These are phyloP conservation scores for Pyrrhia umbra DNA, from an alignment of 2,888 invertebrate species.

Conservation along the genomic window DNA sequence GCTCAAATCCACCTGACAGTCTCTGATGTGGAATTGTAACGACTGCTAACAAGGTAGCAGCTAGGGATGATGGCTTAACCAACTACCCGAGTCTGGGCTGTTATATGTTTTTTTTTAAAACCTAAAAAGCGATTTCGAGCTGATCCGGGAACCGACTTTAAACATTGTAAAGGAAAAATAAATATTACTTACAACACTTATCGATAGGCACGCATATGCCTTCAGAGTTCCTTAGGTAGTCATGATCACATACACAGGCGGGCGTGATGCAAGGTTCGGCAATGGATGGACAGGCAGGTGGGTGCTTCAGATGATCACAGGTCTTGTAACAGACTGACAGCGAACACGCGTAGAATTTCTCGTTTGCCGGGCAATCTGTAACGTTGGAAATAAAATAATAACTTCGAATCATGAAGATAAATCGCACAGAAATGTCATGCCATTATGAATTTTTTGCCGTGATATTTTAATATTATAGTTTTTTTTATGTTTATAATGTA, in stretches of 20 bases:
- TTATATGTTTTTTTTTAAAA: too few relatives aligned
- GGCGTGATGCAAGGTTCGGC: conserved; percentile 19
- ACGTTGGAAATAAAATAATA: conserved; percentile 13
- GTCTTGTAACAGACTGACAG: conserved; percentile 40
- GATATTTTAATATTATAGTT: too few relatives aligned
- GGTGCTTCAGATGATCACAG: conserved; percentile 19
- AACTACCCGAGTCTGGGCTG: too few relatives aligned
- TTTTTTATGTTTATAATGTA: too few relatives aligned
- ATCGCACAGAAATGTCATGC: conserved; percentile 1
- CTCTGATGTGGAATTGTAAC: too few relatives aligned
- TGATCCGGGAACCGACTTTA: too few relatives aligned
- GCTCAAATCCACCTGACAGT: too few relatives aligned
- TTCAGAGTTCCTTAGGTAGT: conserved; percentile 21
- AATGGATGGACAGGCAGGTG: conserved; percentile 23
- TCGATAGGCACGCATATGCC: conserved; percentile 33
- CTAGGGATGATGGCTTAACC: too few relatives aligned
- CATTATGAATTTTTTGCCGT: too few relatives aligned
- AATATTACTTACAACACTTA: conserved; percentile 42
- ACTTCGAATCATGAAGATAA: neutral
- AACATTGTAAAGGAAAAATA: too few relatives aligned
- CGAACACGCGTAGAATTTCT: conserved; percentile 35
- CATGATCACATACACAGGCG: conserved; percentile 18
- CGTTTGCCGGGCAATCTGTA: conserved; percentile 47
- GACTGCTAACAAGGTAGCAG: too few relatives aligned
- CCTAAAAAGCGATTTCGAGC: too few relatives aligned